These are phyloP conservation scores for Gryllus longicercus DNA, from an alignment of 2,888 invertebrate species.

Conservation along the genomic window DNA sequence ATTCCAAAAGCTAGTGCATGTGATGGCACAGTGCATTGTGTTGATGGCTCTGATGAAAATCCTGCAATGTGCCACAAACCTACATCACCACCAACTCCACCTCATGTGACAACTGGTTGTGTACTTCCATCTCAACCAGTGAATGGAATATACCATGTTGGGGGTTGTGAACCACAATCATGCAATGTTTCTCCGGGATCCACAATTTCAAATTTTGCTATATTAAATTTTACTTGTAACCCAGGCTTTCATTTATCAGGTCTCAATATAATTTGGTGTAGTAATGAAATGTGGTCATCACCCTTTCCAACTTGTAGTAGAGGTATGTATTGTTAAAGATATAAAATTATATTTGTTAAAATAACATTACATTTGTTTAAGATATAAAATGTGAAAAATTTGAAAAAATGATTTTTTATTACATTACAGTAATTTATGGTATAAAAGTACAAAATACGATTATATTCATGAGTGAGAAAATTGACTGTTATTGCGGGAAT, in stretches of 20 bases:
- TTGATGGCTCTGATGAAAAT: constrained; percentile 23
- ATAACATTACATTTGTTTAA: too few relatives aligned
- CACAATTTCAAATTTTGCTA: not conserved
- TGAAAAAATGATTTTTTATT: too few relatives aligned
- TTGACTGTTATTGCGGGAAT: too few relatives aligned
- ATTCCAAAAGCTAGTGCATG: not conserved
- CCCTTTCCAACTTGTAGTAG: not conserved
- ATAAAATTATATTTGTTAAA: too few relatives aligned
- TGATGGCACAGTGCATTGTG: constrained; percentile 20
- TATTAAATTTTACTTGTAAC: not conserved
- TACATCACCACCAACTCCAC: constrained; percentile 18
- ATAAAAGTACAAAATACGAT: too few relatives aligned
- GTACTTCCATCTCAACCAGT: not conserved
- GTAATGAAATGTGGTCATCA: not conserved
- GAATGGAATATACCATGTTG: not conserved
- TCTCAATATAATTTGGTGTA: not conserved
- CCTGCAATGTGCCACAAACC: not conserved
- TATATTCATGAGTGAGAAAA: too few relatives aligned
- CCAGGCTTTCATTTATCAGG: not conserved
- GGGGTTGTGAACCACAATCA: not conserved
- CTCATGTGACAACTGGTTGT: not conserved
- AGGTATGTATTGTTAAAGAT: not conserved
- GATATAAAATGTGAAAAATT: too few relatives aligned
- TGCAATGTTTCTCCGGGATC: not conserved
- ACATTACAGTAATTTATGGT: too few relatives aligned